phyloP scores from a whole-genome alignment of 1,140 invertebrate genomes.

The Sarcophaga peregrina region DNA sequence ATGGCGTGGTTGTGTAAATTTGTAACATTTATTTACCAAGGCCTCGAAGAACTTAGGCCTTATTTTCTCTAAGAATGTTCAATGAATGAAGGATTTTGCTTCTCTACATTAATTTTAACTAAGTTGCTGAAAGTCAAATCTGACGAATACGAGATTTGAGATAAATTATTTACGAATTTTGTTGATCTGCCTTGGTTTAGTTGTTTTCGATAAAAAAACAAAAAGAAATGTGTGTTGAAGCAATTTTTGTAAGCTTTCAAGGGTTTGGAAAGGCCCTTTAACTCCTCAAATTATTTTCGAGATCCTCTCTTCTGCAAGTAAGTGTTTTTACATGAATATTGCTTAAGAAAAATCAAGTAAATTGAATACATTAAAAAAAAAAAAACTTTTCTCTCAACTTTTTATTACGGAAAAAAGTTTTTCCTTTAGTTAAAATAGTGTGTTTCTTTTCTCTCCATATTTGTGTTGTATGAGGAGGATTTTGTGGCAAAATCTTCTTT shows the following conservation, averaged over 20 bases:
- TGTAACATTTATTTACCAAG: background rate
- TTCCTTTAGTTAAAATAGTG: background rate
- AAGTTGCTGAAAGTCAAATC: no score
- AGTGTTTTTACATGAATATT: background rate
- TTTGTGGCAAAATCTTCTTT: background rate
- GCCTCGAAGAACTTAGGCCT: background rate
- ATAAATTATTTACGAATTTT: no score
- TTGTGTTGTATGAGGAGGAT: background rate
- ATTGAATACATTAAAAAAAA: conserved; percentile 28
- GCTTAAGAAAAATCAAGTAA: background rate
- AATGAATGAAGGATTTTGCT: no score
- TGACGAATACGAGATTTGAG: no score
- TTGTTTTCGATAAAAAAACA: no score
- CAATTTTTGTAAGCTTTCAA: no score
- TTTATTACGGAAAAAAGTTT: background rate
- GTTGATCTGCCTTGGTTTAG: no score
- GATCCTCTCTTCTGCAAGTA: background rate
- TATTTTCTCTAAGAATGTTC: background rate
- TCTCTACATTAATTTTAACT: no score
- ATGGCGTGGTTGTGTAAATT: background rate
- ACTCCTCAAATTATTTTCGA: no score
- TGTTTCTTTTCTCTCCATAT: background rate
- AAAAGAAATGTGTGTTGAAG: no score
- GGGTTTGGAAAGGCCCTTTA: no score
- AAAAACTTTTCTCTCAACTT: conserved; percentile 11